These are phyloP conservation scores for Lycia hirtaria DNA, from an alignment of 2,888 invertebrate species.

Conservation along the genomic window DNA sequence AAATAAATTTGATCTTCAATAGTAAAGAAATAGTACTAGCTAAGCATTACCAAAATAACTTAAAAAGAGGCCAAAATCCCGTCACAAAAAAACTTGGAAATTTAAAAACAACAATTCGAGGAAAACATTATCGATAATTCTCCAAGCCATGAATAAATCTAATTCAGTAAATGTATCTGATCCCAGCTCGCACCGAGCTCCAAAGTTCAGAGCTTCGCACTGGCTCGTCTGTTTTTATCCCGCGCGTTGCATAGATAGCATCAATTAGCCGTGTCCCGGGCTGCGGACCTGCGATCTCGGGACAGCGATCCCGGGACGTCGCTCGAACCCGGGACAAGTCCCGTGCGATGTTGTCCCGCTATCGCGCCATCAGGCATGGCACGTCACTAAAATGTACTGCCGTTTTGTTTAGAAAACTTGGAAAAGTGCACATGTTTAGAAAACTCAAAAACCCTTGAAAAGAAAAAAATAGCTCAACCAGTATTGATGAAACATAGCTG, in stretches of 20 bases:
- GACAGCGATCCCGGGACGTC: conserved; percentile 53
- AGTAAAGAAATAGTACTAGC: too few species aligned
- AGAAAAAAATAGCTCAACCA: not conserved
- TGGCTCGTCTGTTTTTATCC: conserved; percentile 25
- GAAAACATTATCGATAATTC: not conserved
- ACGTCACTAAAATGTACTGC: conserved; percentile 43
- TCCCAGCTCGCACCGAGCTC: not conserved
- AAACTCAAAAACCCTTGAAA: not conserved
- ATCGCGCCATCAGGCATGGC: conserved; percentile 60
- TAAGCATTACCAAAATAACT: too few species aligned
- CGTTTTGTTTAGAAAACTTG: conserved; percentile 3
- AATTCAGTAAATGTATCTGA: not conserved
- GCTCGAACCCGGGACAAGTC: conserved; percentile 33
- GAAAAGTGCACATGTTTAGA: not conserved
- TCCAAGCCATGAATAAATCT: not conserved
- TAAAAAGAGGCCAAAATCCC: too few species aligned
- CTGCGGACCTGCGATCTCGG: conserved; percentile 57
- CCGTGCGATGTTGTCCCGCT: conserved; percentile 60
- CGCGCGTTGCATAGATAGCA: conserved; percentile 62
- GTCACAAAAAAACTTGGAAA: not conserved
- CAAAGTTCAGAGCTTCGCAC: conserved; percentile 24
- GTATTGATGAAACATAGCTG: too few species aligned
- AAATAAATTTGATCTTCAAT: too few species aligned
- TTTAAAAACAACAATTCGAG: not conserved
- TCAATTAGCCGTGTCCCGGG: conserved; percentile 70